Base-by-base conservation (phyloP, 2,797 vertebrate genomes). In the Leuciscus waleckii region DNA sequence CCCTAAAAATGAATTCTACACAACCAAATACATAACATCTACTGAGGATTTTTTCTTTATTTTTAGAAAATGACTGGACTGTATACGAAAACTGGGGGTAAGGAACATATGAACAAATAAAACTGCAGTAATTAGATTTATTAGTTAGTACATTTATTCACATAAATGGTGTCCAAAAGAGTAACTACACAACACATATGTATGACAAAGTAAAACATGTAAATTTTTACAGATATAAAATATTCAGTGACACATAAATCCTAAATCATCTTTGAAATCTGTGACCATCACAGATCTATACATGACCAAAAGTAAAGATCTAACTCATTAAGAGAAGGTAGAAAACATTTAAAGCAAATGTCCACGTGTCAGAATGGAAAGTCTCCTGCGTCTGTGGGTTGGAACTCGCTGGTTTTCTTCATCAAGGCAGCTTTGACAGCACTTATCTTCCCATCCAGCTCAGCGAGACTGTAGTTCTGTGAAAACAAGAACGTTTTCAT, bases 361-460 rank as follows among this genome's bases (percentile, higher is more conserved):
- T 77, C 49, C 16, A 32, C 2, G 51, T 67, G 43, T 94, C 89
- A 96, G 87, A 94, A 93, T 41, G 88, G 84, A 84, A 92, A 93
- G 54, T 95, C 95, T 14, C 95, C 88, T 90, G 92, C 84, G 77
- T 95, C 96, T 89, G 93, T 95, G 83, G 95, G 92, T 21, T 95
- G 96, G 71, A 95, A 95, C 86, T 96, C 96, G 87, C 93, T 96
- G 71, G 95, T 96, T 94, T 97, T 98, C 93, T 97, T 97, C 91
- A 99, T 92, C 58, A 99, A 93, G 9, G 96, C 96, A 49, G 97
- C 96, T 92, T 96, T 97, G 92, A 98, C 96, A 14, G 96, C 96
- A 87, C 93, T 98, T 92, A 99, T 99, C 96, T 99, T 99, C 93
- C 97, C 97, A 92, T 99, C 98, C 93, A 99, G 94, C 94, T 99